A percentile compares a stretch with the other conserved stretches of the same genome.
Evolutionary conservation across 2,797 vertebrate species (phyloP).

Genomic region (Pangasius larnaudii): DNA sequence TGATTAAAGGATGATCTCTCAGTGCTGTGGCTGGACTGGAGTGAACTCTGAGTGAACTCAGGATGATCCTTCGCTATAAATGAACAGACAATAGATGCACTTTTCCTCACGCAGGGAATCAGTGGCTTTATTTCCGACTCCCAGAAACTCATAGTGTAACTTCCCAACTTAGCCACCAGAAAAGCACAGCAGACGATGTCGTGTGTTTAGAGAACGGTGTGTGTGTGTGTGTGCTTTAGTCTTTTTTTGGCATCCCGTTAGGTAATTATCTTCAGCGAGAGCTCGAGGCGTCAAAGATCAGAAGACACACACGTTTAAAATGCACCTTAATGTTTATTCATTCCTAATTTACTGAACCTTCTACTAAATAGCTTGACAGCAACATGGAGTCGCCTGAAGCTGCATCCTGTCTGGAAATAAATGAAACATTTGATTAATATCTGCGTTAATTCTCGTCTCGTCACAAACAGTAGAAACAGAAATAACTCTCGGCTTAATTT

Average conservation of each 20-base stretch:
- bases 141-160: background rate
- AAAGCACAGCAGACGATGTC: too few species aligned
- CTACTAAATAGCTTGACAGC: background rate
- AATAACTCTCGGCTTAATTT: background rate
- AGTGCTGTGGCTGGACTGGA: background rate
- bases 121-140: background rate
- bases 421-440: background rate
- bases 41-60: slow-evolving; percentile 73
- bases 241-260: background rate
- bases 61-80: slow-evolving; percentile 71
- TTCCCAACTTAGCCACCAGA: background rate
- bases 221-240: background rate
- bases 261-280: background rate
- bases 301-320: background rate
- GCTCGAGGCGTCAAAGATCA: background rate
- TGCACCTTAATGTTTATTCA: slow-evolving; percentile 30
- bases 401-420: slow-evolving; percentile 12
- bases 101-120: slow-evolving; percentile 57
- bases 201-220: background rate
- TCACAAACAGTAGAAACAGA: background rate
- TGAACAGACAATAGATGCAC: background rate
- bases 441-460: background rate
- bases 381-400: slow-evolving; percentile 6
- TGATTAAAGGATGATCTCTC: background rate
- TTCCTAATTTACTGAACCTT: slow-evolving; percentile 1